These are phyloP conservation scores for Glomeris marginata DNA, from an alignment of 2,888 invertebrate species.

Conservation along the genomic window DNA sequence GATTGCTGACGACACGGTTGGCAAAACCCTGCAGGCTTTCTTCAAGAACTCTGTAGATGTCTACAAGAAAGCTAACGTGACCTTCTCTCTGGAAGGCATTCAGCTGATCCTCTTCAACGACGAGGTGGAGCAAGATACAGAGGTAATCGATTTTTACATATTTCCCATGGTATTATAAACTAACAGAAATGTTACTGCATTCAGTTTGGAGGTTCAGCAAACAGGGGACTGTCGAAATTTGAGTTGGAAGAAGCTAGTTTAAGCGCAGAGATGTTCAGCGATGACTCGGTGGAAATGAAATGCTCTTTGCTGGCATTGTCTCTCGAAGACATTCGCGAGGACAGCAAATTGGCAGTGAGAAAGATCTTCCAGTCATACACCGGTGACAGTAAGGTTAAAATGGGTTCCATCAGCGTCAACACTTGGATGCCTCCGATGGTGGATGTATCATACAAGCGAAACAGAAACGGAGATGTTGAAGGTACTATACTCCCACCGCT, in stretches of 20 bases:
- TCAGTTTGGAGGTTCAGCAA: constrained; percentile 11
- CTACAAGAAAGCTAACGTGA: constrained; percentile 40
- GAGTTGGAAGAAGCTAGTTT: constrained; percentile 50
- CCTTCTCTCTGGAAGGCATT: constrained; percentile 52
- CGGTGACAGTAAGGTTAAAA: constrained; percentile 20
- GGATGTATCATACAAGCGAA: constrained; percentile 47
- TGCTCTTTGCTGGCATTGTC: constrained; percentile 51
- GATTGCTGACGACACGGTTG: constrained; percentile 22
- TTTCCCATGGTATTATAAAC: constrained; percentile 1
- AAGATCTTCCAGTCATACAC: constrained; percentile 27
- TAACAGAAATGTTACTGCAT: neutral
- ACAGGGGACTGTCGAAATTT: constrained; percentile 46
- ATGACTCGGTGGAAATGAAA: constrained; percentile 51
- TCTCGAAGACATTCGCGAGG: constrained; percentile 56
- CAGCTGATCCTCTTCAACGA: constrained; percentile 44
- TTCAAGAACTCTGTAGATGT: constrained; percentile 51
- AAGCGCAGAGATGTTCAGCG: constrained; percentile 48
- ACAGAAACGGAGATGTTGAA: constrained; percentile 41
- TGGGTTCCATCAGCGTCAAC: constrained; percentile 21
- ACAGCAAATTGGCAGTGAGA: constrained; percentile 34
- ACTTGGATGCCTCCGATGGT: constrained; percentile 44
- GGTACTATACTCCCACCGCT: too few relatives aligned
- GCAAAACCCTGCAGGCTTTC: constrained; percentile 56
- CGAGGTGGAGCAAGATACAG: constrained; percentile 44
- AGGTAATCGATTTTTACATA: constrained; percentile 36